Conservation (phyloP, 1,140 invertebrate species). For the Probaryconus sp. region DNA sequence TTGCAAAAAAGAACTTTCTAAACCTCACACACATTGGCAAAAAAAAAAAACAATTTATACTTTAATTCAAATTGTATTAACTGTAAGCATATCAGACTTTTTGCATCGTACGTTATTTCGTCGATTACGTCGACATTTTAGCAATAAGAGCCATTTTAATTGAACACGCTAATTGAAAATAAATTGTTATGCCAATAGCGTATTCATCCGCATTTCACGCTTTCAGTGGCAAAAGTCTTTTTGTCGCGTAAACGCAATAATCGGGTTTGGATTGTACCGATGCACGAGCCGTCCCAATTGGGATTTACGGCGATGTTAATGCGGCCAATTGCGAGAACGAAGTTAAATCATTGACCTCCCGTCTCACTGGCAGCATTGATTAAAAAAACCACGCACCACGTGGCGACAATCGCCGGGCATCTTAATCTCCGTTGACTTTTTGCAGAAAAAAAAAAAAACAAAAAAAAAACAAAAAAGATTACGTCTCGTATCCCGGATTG, state of each 20-base stretch:
- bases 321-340: slow-evolving; percentile 69
- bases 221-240: slow-evolving; percentile 21
- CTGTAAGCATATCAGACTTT: too few species aligned
- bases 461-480: slow-evolving; percentile 9
- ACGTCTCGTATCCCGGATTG: not conserved
- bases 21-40: too few species aligned
- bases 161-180: too few species aligned
- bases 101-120: too few species aligned
- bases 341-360: slow-evolving; percentile 72
- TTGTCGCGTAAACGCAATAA: slow-evolving; percentile 34
- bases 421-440: slow-evolving; percentile 4
- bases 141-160: too few species aligned
- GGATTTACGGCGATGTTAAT: slow-evolving; percentile 73
- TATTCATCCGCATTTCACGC: slow-evolving; percentile 36
- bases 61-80: too few species aligned
- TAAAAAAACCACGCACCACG: slow-evolving; percentile 61
- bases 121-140: too few species aligned
- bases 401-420: slow-evolving; percentile 20
- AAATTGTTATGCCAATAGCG: too few species aligned
- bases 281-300: slow-evolving; percentile 66
- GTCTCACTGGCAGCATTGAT: slow-evolving; percentile 61
- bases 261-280: slow-evolving; percentile 26
- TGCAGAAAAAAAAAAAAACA: not conserved
- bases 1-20: too few species aligned
- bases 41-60: too few species aligned